Evolutionary conservation across 2,113 vertebrate genomes (phyloP).

Genomic region (Megalops atlanticus): DNA sequence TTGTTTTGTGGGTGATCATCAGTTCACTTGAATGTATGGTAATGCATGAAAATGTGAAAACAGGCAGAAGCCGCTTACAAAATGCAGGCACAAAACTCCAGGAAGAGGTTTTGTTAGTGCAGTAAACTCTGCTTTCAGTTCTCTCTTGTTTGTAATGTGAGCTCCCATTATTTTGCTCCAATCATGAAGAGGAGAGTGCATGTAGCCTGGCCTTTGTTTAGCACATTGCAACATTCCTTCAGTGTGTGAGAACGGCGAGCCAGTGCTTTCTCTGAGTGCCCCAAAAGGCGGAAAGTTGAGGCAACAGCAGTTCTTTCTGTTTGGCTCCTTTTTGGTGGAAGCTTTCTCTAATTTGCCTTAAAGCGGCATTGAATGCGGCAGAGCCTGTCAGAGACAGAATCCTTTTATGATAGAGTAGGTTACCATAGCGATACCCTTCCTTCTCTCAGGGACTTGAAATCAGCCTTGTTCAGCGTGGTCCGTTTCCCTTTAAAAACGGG

Average conservation of each 20-base stretch:
- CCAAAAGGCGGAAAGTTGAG: conserved; percentile 72
- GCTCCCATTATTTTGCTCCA: not conserved
- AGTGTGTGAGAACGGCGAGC: conserved; percentile 42
- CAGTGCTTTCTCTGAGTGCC: conserved; percentile 54
- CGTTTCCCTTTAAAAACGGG: conserved; percentile 39
- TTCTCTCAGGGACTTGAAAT: conserved; percentile 65
- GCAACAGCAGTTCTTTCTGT: conserved; percentile 61
- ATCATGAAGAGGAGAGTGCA: conserved; percentile 9
- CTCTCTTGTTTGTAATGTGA: not conserved
- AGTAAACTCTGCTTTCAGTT: not conserved
- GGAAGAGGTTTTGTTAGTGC: not conserved
- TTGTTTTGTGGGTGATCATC: not conserved
- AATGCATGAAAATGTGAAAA: not conserved
- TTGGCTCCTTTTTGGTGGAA: conserved; percentile 40
- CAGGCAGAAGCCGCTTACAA: not conserved
- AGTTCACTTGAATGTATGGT: not conserved
- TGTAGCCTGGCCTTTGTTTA: conserved; percentile 51
- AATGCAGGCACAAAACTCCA: too few relatives aligned
- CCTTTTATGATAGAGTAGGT: conserved; percentile 76
- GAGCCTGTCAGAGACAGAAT: conserved; percentile 64
- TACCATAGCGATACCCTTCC: conserved; percentile 75
- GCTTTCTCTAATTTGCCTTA: conserved; percentile 65
- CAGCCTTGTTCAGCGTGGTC: conserved; percentile 59
- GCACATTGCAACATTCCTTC: not conserved
- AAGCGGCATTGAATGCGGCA: conserved; percentile 58